A percentile compares a stretch with the other conserved stretches of the same genome.
phyloP scores from a whole-genome alignment of 2,888 invertebrate species.

The Phortica magna region DNA sequence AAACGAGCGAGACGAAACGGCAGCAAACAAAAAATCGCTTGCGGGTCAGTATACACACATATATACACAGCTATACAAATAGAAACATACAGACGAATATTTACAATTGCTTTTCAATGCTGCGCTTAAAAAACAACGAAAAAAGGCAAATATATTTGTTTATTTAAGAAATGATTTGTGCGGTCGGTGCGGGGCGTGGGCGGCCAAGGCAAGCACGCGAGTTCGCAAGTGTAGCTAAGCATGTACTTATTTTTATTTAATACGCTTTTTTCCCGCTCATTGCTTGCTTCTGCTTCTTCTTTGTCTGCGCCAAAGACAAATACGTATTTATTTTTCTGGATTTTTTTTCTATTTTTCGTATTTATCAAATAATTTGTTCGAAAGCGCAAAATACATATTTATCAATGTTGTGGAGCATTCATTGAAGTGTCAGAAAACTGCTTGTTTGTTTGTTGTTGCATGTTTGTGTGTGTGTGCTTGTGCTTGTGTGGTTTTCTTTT shows the following conservation, averaged over 20 bases:
- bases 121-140: not conserved
- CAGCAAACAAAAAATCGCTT: not conserved
- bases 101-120: slow-evolving; percentile 4
- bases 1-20: not conserved
- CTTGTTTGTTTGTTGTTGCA: not conserved
- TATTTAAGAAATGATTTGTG: not conserved
- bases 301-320: not conserved
- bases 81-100: not conserved
- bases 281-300: slow-evolving; percentile 22
- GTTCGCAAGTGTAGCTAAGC: not conserved
- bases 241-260: slow-evolving; percentile 14
- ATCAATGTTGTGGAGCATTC: slow-evolving; percentile 18
- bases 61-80: not conserved
- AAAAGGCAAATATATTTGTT: slow-evolving; percentile 12
- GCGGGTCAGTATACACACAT: not conserved
- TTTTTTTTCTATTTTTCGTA: slow-evolving; percentile 1
- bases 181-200: not conserved
- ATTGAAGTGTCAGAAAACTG: not conserved
- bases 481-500: not conserved
- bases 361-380: slow-evolving; percentile 20
- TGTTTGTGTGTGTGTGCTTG: no score
- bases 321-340: not conserved
- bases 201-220: not conserved
- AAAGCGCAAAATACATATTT: slow-evolving; percentile 2
- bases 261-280: not conserved